phyloP scores from a whole-genome alignment of 2,888 invertebrate genomes.

The Mythimna loreyi region DNA sequence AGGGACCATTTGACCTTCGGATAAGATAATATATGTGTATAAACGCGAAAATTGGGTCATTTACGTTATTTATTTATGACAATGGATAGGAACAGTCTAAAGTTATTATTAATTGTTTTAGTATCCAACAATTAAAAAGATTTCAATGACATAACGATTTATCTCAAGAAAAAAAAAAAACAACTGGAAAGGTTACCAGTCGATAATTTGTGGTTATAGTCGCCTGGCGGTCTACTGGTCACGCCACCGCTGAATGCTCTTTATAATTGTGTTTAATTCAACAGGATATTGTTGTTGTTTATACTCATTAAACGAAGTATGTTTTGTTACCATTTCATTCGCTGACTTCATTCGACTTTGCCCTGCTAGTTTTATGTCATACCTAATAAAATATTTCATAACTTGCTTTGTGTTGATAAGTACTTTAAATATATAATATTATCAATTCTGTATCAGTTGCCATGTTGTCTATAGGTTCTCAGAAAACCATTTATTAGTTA shows the following conservation, averaged over 20 bases:
- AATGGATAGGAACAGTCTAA: neutral
- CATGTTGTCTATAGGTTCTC: neutral
- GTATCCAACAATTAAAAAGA: neutral
- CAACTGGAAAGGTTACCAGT: neutral
- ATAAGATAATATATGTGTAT: conserved; percentile 26
- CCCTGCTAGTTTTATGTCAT: conserved; percentile 22
- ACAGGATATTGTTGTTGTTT: conserved; percentile 51
- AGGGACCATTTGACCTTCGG: conserved; percentile 46
- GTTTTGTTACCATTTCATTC: conserved; percentile 23
- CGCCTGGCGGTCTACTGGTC: conserved; percentile 19
- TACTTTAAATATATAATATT: neutral
- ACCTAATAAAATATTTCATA: conserved; percentile 21
- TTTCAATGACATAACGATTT: neutral
- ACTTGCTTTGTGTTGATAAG: conserved; percentile 1
- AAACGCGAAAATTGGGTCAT: conserved; percentile 14
- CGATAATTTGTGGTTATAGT: conserved; percentile 11
- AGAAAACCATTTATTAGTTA: neutral
- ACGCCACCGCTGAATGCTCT: conserved; percentile 40
- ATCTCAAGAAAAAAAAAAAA: neutral
- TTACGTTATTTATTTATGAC: neutral
- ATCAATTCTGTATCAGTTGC: neutral
- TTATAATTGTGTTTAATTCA: conserved; percentile 50
- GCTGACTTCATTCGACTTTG: conserved; percentile 27
- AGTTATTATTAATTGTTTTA: neutral
- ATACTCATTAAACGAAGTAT: conserved; percentile 29